Base-by-base conservation (phyloP, 2,888 invertebrate species). In the Rhingia rostrata region DNA sequence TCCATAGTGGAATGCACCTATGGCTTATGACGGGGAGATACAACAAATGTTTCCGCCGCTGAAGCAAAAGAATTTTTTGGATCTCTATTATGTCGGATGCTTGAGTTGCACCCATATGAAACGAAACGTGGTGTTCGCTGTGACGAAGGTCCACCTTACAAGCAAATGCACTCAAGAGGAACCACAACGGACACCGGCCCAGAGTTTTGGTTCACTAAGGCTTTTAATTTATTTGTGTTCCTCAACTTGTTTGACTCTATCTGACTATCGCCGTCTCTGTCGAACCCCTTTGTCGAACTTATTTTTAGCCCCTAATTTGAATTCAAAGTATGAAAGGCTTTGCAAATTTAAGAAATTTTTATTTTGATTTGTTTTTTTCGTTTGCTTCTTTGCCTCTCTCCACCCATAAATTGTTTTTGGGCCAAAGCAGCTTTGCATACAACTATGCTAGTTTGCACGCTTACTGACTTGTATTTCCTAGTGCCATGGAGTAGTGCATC, bases 101-200 rank as follows among this genome's bases (percentile, higher is more conserved):
- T 80, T 84, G 53, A 84, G 86, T 87, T 86, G 86, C 86, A 86
- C 81, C 86, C 87, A 86, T 86, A 87, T 86, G 84, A 84, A 87
- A 84, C 84, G 74, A 61, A 84, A 80, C 74, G 74, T 78, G 78
- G 66, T 82, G 82, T 84, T 80, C 80, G 85, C 86, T 87, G 88
- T 87, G 87, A 87, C 86, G 86, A 88, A 86, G 87, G 87, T 87
- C 87, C 88, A 89, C 88, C 89, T 89, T 90, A 91, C 91, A 91
- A 91, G 91, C 90, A 91, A 91, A 91, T 91, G 91, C 91, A 91
- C 91, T 91, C 91, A 91, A 88, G 89, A 88, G 88, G 89, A 90
- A 90, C 84, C 74, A 84, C 80, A 60, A 70, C 80, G 74, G 63
- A 53, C 60, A 70, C 47, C 70, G 73, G 67, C 66, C 49, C 79